Conservation (phyloP, 2,888 invertebrate genomes). For the Boloria euphrosyne region DNA sequence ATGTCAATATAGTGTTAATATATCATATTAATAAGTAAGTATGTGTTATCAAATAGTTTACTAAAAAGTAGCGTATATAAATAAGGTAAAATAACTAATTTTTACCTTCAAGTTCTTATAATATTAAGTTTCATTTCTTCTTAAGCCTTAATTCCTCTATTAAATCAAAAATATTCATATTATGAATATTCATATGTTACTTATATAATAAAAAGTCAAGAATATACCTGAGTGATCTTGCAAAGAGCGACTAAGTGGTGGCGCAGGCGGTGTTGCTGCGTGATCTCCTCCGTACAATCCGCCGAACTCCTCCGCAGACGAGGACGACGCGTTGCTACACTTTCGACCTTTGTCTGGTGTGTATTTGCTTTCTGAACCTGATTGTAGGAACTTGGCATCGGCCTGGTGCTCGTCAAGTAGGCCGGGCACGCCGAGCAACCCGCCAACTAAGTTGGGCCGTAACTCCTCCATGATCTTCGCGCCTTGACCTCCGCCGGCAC, state of each 20-base stretch:
- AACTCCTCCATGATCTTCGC: slow-evolving; percentile 93
- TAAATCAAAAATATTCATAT: not conserved
- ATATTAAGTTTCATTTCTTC: no score
- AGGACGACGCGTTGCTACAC: slow-evolving; percentile 89
- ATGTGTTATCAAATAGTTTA: no score
- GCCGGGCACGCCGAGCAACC: slow-evolving; percentile 89
- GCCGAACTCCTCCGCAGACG: slow-evolving; percentile 94
- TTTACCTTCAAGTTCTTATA: no score
- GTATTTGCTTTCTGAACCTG: slow-evolving; percentile 81
- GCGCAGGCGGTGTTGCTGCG: slow-evolving; percentile 86
- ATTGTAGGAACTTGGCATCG: slow-evolving; percentile 81
- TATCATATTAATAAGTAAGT: not conserved
- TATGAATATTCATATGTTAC: not conserved
- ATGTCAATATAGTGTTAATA: not conserved
- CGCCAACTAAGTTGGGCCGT: slow-evolving; percentile 90
- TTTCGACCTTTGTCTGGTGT: slow-evolving; percentile 84
- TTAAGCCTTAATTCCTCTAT: not conserved
- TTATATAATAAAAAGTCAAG: slow-evolving; percentile 12
- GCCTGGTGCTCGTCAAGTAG: slow-evolving; percentile 89
- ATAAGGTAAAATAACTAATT: no score
- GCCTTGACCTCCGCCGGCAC: slow-evolving; percentile 87
- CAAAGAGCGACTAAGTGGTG: slow-evolving; percentile 76
- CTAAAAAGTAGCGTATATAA: no score
- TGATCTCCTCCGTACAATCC: slow-evolving; percentile 90
- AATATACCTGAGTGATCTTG: slow-evolving; percentile 83